Evolutionary conservation across 2,113 vertebrate species (phyloP).

Genomic region (Orientallactaga bullata): DNA sequence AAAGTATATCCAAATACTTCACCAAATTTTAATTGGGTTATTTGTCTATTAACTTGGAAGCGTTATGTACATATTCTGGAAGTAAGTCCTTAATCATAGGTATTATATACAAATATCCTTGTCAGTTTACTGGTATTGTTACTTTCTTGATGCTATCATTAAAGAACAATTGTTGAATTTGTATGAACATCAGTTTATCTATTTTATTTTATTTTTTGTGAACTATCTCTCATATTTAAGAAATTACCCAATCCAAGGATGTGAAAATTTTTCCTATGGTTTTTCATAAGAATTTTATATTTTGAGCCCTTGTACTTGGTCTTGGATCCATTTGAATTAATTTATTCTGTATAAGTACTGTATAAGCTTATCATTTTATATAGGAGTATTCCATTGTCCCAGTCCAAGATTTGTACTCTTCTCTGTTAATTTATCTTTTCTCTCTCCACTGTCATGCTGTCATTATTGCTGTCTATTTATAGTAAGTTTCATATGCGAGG

Average conservation of each 20-base stretch:
- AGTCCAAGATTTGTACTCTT: neutral
- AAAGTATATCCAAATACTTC: neutral
- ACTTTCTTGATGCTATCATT: neutral
- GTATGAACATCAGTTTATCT: neutral
- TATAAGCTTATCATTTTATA: neutral
- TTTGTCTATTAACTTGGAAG: neutral
- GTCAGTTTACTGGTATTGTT: neutral
- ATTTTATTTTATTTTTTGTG: conserved; percentile 22
- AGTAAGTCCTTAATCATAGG: neutral
- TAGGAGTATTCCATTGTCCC: neutral
- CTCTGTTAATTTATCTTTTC: neutral
- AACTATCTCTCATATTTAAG: neutral
- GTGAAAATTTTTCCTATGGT: neutral
- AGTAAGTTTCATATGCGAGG: neutral
- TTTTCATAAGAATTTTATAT: conserved; percentile 15
- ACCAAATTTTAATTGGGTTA: conserved; percentile 1
- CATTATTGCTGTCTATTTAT: conserved; percentile 25
- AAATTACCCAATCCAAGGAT: neutral
- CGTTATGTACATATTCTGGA: neutral
- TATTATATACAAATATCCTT: conserved; percentile 1
- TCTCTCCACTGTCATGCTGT: neutral
- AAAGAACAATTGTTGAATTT: neutral
- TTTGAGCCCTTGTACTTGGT: neutral
- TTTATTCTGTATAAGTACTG: neutral
- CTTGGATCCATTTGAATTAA: neutral